Percentiles rank a stretch among this genome's conserved stretches.
phyloP scores from a whole-genome alignment of 2,888 invertebrate species.

The Rhamphomyia laevipes region DNA sequence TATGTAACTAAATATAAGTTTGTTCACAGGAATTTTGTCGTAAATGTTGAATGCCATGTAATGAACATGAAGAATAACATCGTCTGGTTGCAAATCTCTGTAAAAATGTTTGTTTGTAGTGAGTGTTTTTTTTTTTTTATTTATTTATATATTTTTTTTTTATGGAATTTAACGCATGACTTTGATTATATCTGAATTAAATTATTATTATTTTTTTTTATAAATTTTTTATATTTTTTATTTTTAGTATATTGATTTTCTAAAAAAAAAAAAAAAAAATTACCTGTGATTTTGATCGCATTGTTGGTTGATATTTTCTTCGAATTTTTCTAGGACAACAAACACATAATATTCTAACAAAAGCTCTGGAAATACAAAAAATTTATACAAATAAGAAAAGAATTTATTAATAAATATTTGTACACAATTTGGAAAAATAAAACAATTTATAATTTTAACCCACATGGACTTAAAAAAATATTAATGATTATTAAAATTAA shows the following conservation, averaged over 20 bases:
- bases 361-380: slow-evolving; percentile 64
- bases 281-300: slow-evolving; percentile 80
- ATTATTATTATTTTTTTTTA: background rate
- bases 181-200: background rate
- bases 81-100: slow-evolving; percentile 68
- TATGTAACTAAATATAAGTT: slow-evolving; percentile 60
- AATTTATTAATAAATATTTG: too few relatives aligned
- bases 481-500: too few relatives aligned
- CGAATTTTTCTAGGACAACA: slow-evolving; percentile 76
- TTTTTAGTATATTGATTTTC: background rate
- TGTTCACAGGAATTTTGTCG: slow-evolving; percentile 76
- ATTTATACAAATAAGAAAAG: too few relatives aligned
- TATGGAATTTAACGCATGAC: slow-evolving; percentile 12
- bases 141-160: slow-evolving; percentile 12
- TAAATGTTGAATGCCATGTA: slow-evolving; percentile 56
- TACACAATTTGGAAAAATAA: too few relatives aligned
- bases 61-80: slow-evolving; percentile 71
- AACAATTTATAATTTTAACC: too few relatives aligned
- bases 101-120: slow-evolving; percentile 35
- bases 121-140: slow-evolving; percentile 4
- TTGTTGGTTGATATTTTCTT: slow-evolving; percentile 71
- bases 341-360: slow-evolving; percentile 78
- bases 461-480: too few relatives aligned
- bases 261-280: slow-evolving; percentile 27
- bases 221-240: background rate